These are phyloP conservation scores for Myotis pilosus DNA, from an alignment of 2,797 vertebrate species.

Conservation along the genomic window DNA sequence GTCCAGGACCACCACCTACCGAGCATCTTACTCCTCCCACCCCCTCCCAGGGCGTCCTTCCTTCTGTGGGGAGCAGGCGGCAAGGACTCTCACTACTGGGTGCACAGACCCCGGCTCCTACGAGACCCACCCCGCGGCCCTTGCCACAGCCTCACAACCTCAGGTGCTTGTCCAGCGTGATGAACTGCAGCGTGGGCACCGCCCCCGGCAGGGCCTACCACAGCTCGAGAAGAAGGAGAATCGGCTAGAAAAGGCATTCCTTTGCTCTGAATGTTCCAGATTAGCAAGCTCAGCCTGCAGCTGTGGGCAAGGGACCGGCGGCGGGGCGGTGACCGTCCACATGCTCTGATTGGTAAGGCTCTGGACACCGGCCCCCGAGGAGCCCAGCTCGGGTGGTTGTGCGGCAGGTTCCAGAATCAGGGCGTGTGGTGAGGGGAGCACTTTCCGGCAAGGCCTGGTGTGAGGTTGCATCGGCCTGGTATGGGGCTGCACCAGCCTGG, in stretches of 20 bases:
- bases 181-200: fast-evolving
- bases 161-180: fast-evolving
- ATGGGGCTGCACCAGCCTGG: fast-evolving
- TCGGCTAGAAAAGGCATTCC: fast-evolving
- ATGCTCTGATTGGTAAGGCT: fast-evolving
- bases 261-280: background rate
- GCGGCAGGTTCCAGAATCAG: background rate
- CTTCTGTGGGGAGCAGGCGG: fast-evolving
- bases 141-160: fast-evolving
- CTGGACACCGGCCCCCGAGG: background rate
- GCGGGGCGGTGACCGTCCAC: fast-evolving
- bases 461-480: fast-evolving
- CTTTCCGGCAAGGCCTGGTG: background rate
- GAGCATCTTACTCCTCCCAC: fast-evolving
- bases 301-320: fast-evolving
- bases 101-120: background rate
- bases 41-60: background rate
- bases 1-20: fast-evolving
- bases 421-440: fast-evolving
- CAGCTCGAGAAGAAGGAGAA: fast-evolving
- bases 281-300: background rate
- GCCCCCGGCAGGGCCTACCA: fast-evolving
- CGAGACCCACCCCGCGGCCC: background rate
- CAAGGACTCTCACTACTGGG: background rate
- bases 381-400: background rate